phyloP scores from a whole-genome alignment of 2,797 vertebrate genomes.

The Loriculus beryllinus region DNA sequence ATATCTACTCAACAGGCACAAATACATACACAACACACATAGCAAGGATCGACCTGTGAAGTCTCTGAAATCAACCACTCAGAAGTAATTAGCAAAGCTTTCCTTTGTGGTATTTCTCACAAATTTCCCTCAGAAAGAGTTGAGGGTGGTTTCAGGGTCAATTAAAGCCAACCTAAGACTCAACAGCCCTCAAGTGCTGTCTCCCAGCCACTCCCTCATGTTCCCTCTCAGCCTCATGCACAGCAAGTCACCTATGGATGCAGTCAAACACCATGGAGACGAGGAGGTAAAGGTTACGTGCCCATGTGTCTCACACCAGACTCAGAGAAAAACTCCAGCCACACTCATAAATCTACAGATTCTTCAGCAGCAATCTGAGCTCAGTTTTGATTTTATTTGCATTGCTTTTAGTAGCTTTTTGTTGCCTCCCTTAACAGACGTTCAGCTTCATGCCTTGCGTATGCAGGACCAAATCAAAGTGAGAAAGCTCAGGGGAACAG shows the following conservation, averaged over 20 bases:
- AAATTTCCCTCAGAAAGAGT: neutral
- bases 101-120: neutral
- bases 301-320: neutral
- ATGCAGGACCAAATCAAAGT: neutral
- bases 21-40: accelerated
- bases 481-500: neutral
- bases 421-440: neutral
- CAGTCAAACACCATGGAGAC: neutral
- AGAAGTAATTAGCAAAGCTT: neutral
- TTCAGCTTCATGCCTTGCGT: neutral
- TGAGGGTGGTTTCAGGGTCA: neutral
- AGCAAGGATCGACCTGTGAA: accelerated
- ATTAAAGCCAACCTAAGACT: neutral
- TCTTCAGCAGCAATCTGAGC: neutral
- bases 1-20: neutral
- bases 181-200: neutral
- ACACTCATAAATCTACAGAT: neutral
- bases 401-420: neutral
- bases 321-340: neutral
- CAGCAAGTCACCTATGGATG: neutral
- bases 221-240: neutral
- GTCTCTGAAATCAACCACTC: neutral
- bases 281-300: neutral
- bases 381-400: neutral
- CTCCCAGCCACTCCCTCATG: accelerated